Percentiles rank a stretch among this genome's conserved stretches.
Conservation (phyloP, 2,113 vertebrate genomes). For the Verasper variegatus region DNA sequence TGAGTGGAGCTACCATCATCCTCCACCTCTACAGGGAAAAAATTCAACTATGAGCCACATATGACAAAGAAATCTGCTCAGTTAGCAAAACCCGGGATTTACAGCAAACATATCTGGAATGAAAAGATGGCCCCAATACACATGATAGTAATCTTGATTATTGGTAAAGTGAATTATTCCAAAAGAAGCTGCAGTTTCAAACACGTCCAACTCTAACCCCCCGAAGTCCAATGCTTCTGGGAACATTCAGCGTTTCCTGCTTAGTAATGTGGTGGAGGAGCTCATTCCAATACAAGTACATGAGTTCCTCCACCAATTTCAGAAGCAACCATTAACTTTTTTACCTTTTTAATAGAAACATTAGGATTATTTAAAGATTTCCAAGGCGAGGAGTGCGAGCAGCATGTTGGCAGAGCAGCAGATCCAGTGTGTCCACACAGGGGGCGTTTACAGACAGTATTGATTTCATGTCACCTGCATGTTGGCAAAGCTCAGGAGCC, state of each 20-base stretch:
- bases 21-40: no score
- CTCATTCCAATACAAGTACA: background rate
- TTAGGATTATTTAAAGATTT: background rate
- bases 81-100: no score
- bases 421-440: background rate
- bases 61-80: no score
- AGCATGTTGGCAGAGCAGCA: no score
- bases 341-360: background rate
- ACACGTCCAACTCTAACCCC: background rate
- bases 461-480: background rate
- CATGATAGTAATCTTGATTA: background rate
- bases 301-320: background rate
- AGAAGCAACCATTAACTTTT: background rate
- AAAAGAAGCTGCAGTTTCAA: background rate
- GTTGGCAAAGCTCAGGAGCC: background rate
- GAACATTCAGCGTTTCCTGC: background rate
- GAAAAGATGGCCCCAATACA: background rate
- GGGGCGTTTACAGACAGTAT: no score
- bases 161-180: background rate
- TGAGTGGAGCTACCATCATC: no score
- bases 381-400: no score
- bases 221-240: background rate
- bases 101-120: no score
- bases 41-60: no score
- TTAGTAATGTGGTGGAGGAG: background rate